Percentiles rank a stretch among this genome's conserved stretches.
Evolutionary conservation across 2,797 vertebrate genomes (phyloP).

Genomic region (Neosilurus mollespiculum): DNA sequence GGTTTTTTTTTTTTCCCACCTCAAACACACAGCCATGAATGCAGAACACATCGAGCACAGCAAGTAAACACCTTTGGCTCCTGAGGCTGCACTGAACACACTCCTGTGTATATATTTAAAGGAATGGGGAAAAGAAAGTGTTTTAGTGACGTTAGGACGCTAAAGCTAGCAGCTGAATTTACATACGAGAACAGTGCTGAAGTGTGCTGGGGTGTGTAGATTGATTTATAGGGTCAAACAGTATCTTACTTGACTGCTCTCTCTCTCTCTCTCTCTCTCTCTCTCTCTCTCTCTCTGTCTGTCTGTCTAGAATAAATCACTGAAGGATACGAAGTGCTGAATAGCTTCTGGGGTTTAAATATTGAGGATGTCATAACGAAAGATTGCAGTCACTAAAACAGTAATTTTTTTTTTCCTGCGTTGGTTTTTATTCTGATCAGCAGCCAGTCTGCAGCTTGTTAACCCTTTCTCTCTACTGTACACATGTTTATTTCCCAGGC

Average conservation of each 20-base stretch:
- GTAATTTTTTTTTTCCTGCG: neutral
- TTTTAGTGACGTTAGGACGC: constrained; percentile 2
- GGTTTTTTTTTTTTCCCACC: constrained; percentile 21
- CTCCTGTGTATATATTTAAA: constrained; percentile 26
- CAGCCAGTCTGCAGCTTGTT: neutral
- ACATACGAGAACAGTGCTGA: constrained; percentile 11
- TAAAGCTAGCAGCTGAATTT: constrained; percentile 26
- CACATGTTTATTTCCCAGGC: neutral
- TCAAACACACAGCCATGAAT: constrained; percentile 39
- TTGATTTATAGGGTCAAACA: neutral
- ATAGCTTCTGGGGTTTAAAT: neutral
- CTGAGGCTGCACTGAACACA: constrained; percentile 29
- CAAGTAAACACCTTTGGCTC: constrained; percentile 43
- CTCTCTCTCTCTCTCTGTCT: neutral
- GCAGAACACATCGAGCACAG: constrained; percentile 8
- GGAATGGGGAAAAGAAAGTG: neutral
- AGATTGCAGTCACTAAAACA: neutral
- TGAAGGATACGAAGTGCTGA: neutral
- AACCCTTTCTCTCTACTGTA: neutral
- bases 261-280: neutral
- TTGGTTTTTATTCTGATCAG: neutral
- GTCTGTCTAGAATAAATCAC: neutral
- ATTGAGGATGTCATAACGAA: neutral
- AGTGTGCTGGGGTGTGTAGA: neutral
- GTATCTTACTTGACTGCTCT: neutral